Percentiles rank a stretch among this genome's conserved stretches.
These are phyloP conservation scores for Mola mola DNA, from an alignment of 2,113 vertebrate species.

Conservation along the genomic window DNA sequence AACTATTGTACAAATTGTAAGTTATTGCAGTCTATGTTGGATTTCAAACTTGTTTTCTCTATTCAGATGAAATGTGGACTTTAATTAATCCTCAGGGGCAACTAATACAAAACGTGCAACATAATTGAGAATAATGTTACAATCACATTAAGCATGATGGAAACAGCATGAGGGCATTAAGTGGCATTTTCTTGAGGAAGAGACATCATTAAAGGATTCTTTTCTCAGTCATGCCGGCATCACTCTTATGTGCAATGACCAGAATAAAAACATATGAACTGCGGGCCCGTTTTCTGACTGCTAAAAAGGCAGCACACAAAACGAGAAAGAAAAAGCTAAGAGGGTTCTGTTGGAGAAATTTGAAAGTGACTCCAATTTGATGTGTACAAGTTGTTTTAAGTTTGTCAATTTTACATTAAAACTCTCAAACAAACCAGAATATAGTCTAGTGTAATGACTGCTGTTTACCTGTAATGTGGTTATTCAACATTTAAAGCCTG, in stretches of 20 bases:
- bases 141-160: slow-evolving; percentile 6
- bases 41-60: no score
- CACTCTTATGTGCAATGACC: neutral
- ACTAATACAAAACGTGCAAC: slow-evolving; percentile 6
- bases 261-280: slow-evolving; percentile 4
- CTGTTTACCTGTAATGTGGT: no score
- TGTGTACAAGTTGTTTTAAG: neutral
- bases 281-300: neutral
- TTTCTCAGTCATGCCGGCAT: slow-evolving; percentile 1
- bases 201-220: slow-evolving; percentile 18
- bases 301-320: neutral
- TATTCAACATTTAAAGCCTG: no score
- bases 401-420: neutral
- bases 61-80: neutral
- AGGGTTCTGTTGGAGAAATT: neutral
- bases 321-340: neutral
- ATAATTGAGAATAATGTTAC: neutral
- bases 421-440: neutral
- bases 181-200: slow-evolving; percentile 13
- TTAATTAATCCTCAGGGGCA: neutral
- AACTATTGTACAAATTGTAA: no score
- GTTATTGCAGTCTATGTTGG: no score
- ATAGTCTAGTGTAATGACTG: neutral
- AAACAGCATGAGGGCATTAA: slow-evolving; percentile 4
- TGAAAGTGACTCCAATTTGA: neutral